Evolutionary conservation across 2,888 invertebrate species (phyloP).

Genomic region (Hipparchia sbordonii): DNA sequence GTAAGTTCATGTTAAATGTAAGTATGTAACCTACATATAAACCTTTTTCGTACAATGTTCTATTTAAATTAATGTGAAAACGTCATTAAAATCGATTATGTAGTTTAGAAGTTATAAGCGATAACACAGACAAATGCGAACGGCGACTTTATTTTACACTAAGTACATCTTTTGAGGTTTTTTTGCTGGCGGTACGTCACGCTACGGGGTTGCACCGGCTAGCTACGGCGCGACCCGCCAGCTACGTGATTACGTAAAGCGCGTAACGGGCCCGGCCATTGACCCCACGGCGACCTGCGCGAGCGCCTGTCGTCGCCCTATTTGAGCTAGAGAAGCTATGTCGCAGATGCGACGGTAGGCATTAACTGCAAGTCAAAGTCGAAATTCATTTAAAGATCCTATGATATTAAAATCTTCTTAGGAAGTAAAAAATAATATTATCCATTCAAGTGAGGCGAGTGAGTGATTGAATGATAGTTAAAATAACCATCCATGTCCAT

Average conservation of each 20-base stretch:
- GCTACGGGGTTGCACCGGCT: conserved; percentile 50
- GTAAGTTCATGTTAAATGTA: too few species aligned
- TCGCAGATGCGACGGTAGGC: conserved; percentile 33
- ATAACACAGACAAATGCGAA: neutral
- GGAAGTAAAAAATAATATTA: too few species aligned
- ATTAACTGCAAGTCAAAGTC: conserved; percentile 4
- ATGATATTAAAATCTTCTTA: too few species aligned
- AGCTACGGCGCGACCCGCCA: conserved; percentile 65
- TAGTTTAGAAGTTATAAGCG: neutral
- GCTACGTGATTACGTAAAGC: conserved; percentile 79
- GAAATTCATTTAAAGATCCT: too few species aligned
- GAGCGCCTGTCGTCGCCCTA: conserved; percentile 70
- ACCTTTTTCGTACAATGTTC: too few species aligned
- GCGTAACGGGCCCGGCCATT: conserved; percentile 76
- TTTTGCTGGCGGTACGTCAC: conserved; percentile 28
- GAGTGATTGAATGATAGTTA: too few species aligned
- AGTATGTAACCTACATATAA: too few species aligned
- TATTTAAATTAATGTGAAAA: too few species aligned
- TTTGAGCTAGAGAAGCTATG: conserved; percentile 45
- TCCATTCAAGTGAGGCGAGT: too few species aligned
- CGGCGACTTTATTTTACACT: neutral
- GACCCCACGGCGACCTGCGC: conserved; percentile 74
- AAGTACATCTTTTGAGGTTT: neutral
- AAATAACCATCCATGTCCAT: too few species aligned
- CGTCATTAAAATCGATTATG: too few species aligned